Conservation (phyloP, 2,113 vertebrate species). For the Salvator merianae region DNA sequence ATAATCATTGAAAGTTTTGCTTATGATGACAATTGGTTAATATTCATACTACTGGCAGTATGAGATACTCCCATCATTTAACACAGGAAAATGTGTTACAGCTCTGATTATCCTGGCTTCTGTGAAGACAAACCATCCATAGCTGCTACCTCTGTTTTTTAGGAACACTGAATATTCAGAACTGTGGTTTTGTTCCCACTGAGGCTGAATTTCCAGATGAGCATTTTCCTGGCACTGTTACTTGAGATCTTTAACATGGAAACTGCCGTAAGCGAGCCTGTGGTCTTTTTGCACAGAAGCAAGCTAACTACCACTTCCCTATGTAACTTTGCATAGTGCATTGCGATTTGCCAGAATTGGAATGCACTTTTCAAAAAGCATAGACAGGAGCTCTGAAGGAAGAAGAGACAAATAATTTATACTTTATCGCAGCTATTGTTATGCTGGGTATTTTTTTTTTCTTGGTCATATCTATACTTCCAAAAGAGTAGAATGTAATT, state of each 20-base stretch:
- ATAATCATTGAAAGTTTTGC: background rate
- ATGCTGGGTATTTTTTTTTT: background rate
- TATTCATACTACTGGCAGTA: background rate
- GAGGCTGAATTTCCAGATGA: background rate
- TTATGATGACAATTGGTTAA: background rate
- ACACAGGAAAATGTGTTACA: background rate
- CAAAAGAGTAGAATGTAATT: background rate
- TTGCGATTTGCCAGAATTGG: background rate
- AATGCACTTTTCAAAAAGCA: slow-evolving; percentile 6
- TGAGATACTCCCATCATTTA: background rate
- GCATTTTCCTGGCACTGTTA: background rate
- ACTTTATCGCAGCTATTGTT: background rate
- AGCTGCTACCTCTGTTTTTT: background rate
- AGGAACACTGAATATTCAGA: background rate
- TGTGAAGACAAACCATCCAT: background rate
- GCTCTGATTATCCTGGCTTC: background rate
- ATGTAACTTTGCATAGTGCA: background rate
- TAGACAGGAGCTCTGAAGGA: too few species aligned
- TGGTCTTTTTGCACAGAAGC: background rate
- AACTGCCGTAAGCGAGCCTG: too few species aligned
- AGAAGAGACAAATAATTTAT: background rate
- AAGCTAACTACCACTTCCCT: background rate
- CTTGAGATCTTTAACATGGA: background rate
- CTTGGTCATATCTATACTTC: background rate
- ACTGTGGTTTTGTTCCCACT: background rate